Evolutionary conservation across 2,797 vertebrate species (phyloP), one percentile per base, ranked within the genome.

Genomic region (Myotis planiceps): DNA sequence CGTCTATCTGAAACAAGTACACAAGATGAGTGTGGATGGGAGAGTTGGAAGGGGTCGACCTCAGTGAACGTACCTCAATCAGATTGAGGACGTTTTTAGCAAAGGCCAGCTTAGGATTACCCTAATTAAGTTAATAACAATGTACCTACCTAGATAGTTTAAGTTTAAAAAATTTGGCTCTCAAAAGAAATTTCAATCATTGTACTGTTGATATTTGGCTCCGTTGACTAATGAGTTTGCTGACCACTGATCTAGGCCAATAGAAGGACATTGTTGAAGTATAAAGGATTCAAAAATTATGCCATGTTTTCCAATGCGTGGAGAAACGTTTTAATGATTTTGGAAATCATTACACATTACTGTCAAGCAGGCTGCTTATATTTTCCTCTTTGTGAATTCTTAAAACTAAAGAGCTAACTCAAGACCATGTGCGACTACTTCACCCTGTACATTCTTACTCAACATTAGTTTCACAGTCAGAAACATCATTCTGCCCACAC

Each of bases 281-380:
- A 49, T 84, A 72, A 87, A 34, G 25, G 47, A n/a, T 58, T 83
- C 23, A 78, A 51, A 37, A 25, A 58, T 66, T 90, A 19, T 86
- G 21, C 74, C 37, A 53, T 6, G 12, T 15, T 78, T 27, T 84
- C 39, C 49, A 74, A 42, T 45, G 14, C 79, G 7, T 74, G 66
- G 65, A 86, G 79, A 78, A 83, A 23, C 79, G 29, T 49, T 88
- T 79, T 78, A 84, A 87, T 88, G n/a, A 34, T 85, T 78, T 72
- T 34, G 32, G 60, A 32, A 49, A 19, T 87, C 76, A 93, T 87
- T 69, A 47, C 10, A 75, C 25, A 63, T 42, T 72, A 84, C 32
- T 72, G 78, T 39, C 47, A 81, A 66, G 9, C 58, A 63, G 34
- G 14, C 34, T 81, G 42, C 51, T 90, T 51, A 15, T 19, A 86